Percentiles rank a stretch among this genome's conserved stretches.
Evolutionary conservation across 2,113 vertebrate genomes (phyloP).

Genomic region (Dasypus novemcinctus): DNA sequence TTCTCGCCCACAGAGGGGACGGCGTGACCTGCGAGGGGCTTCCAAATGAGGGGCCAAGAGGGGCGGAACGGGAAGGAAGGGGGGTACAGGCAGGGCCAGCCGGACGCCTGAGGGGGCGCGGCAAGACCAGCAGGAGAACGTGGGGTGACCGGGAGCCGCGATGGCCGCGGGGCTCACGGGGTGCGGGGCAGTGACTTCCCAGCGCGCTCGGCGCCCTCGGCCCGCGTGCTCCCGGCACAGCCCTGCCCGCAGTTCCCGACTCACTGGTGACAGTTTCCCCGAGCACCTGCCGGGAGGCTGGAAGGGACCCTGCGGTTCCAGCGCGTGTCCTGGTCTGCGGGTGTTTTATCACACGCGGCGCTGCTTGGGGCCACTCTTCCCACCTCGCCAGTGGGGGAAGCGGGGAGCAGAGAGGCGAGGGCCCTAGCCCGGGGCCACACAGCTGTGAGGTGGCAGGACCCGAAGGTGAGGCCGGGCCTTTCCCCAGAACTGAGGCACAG

Average conservation of each 20-base stretch:
- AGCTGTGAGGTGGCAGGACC: not conserved
- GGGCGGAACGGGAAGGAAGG: not conserved
- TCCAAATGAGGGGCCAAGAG: not conserved
- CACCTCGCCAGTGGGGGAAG: not conserved
- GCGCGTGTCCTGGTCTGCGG: too few species aligned
- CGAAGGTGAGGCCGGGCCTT: not conserved
- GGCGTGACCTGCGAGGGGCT: not conserved
- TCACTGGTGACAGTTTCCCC: too few species aligned
- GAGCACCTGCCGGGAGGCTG: too few species aligned
- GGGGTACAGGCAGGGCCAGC: not conserved
- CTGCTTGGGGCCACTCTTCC: rapidly evolving
- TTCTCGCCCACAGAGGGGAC: not conserved
- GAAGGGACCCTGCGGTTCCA: too few species aligned
- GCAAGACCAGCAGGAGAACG: rapidly evolving
- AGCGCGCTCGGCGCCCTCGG: too few species aligned
- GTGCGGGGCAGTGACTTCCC: too few species aligned
- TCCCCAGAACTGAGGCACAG: not conserved
- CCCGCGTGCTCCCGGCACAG: too few species aligned
- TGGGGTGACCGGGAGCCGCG: not conserved
- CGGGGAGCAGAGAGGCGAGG: not conserved
- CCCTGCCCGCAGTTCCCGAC: too few species aligned
- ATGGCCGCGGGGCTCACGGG: too few species aligned
- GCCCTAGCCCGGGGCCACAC: not conserved
- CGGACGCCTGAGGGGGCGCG: too few species aligned
- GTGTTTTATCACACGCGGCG: rapidly evolving